These are phyloP conservation scores for Vollenhovia emeryi DNA, from an alignment of 1,140 invertebrate species.

Conservation along the genomic window DNA sequence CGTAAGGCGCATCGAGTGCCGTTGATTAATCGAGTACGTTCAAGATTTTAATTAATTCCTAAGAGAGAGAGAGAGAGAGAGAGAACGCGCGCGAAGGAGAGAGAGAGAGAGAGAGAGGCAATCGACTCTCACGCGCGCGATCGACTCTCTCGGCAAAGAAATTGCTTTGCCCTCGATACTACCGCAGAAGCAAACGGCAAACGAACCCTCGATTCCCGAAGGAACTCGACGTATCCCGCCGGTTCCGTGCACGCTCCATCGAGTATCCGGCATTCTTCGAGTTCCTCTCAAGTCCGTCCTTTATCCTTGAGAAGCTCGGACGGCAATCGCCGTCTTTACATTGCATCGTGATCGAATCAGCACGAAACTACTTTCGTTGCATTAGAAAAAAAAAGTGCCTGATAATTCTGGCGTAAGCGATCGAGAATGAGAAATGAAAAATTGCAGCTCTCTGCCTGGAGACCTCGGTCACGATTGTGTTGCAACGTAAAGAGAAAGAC, in stretches of 20 bases:
- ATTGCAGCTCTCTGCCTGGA: neutral
- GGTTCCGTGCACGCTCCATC: conserved; percentile 52
- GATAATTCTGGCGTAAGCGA: neutral
- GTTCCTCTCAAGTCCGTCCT: conserved; percentile 48
- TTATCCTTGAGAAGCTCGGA: conserved; percentile 32
- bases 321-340: conserved; percentile 20
- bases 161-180: conserved; percentile 69
- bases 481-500: conserved; percentile 8
- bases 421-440: neutral
- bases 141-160: conserved; percentile 66
- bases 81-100: conserved; percentile 17
- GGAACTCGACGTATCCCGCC: conserved; percentile 64
- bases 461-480: neutral
- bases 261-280: conserved; percentile 63
- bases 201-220: conserved; percentile 71
- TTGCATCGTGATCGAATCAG: conserved; percentile 25
- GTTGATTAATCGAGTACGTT: conserved; percentile 73
- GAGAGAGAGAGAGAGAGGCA: neutral
- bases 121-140: conserved; percentile 7
- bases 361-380: neutral
- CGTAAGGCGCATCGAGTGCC: conserved; percentile 66
- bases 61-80: conserved; percentile 39
- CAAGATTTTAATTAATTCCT: conserved; percentile 73
- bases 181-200: conserved; percentile 62
- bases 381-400: neutral